phyloP scores from a whole-genome alignment of 1,140 invertebrate species.

The Chironomus striatipennis region DNA sequence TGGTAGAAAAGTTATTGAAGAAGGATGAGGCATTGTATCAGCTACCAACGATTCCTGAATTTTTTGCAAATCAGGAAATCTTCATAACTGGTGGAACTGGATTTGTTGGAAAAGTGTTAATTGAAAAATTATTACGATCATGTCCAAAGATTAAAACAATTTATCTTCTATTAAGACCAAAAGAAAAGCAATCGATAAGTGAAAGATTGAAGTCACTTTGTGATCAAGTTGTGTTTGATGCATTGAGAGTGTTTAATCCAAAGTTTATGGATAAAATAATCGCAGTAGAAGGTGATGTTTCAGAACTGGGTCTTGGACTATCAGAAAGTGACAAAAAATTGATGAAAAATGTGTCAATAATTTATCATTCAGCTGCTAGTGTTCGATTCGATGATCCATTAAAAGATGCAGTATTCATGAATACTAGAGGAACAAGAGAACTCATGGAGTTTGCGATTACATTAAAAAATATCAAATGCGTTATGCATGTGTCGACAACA shows the following conservation, averaged over 20 bases:
- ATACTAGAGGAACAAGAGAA: conserved; percentile 57
- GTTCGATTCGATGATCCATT: conserved; percentile 68
- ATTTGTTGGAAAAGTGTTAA: conserved; percentile 77
- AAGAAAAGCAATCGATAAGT: conserved; percentile 59
- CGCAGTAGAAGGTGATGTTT: conserved; percentile 65
- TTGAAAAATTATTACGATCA: conserved; percentile 76
- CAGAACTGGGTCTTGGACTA: conserved; percentile 48
- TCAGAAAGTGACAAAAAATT: conserved; percentile 30
- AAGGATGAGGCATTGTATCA: conserved; percentile 18
- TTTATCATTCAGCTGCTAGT: conserved; percentile 91
- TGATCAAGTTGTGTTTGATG: conserved; percentile 39
- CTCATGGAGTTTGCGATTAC: conserved; percentile 54
- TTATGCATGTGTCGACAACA: conserved; percentile 79
- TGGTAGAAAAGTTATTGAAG: neutral
- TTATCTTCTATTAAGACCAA: conserved; percentile 68
- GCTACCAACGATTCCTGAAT: conserved; percentile 37
- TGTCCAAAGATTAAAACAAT: conserved; percentile 58
- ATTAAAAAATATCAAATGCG: conserved; percentile 57
- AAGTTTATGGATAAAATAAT: conserved; percentile 53
- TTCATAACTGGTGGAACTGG: conserved; percentile 63
- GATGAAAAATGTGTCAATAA: conserved; percentile 62
- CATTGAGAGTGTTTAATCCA: conserved; percentile 42
- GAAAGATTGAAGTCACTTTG: conserved; percentile 31
- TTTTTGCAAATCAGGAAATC: conserved; percentile 44
- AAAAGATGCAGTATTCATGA: conserved; percentile 53